A percentile compares a stretch with the other conserved stretches of the same genome.
These are phyloP conservation scores for Pyrochroa serraticornis DNA, from an alignment of 2,888 invertebrate species.

Conservation along the genomic window DNA sequence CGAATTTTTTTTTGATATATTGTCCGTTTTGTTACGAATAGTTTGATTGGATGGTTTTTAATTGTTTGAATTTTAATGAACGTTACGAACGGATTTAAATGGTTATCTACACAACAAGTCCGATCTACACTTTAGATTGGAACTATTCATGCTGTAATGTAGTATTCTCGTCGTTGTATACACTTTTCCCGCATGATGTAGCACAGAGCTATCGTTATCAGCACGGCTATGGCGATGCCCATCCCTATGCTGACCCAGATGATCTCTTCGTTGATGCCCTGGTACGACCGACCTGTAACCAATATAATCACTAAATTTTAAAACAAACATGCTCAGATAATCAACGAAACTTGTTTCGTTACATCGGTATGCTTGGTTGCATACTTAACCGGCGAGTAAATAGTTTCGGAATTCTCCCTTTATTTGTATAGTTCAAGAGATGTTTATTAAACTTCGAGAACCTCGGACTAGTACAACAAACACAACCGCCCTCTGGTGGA, in stretches of 20 bases:
- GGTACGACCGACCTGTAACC: conserved; percentile 75
- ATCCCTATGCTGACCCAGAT: conserved; percentile 89
- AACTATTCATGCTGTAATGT: conserved; percentile 70
- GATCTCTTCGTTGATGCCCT: conserved; percentile 86
- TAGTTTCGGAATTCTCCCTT: neutral
- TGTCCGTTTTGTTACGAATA: no score
- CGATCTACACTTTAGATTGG: conserved; percentile 39
- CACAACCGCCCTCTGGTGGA: no score
- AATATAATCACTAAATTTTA: neutral
- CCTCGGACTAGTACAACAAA: no score
- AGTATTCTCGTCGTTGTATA: conserved; percentile 74
- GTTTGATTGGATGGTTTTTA: no score
- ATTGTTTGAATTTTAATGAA: no score
- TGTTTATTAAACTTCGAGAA: neutral
- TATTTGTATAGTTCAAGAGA: neutral
- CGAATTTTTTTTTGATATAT: no score
- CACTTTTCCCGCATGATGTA: conserved; percentile 83
- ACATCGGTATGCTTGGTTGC: no score
- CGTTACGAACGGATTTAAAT: no score
- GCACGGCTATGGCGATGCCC: conserved; percentile 80
- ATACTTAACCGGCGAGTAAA: neutral
- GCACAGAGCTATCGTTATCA: conserved; percentile 82
- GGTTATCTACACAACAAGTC: neutral
- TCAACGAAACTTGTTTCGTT: no score
- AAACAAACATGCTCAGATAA: neutral